Evolutionary conservation across 2,888 invertebrate species (phyloP).

Genomic region (Cosmopolites sordidus): DNA sequence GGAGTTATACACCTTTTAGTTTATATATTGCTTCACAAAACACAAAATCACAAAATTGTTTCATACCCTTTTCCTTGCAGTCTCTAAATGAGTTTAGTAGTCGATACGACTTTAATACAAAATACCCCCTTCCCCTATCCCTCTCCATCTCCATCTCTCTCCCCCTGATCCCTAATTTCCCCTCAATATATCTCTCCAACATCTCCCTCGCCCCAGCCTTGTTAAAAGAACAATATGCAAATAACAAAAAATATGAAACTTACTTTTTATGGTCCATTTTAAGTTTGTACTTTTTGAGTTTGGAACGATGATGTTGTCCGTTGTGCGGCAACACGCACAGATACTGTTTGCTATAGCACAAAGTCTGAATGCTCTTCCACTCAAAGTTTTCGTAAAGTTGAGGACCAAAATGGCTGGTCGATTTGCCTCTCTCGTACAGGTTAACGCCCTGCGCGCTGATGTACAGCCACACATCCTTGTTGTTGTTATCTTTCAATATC

Average conservation of each 20-base stretch:
- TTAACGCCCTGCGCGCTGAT: constrained; percentile 63
- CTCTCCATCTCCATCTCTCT: too few species aligned
- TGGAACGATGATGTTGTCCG: constrained; percentile 53
- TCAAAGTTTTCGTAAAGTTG: constrained; percentile 51
- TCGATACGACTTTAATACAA: too few species aligned
- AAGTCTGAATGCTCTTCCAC: constrained; percentile 72
- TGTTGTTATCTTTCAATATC: constrained; percentile 56
- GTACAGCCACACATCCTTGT: constrained; percentile 60
- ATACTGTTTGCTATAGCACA: constrained; percentile 71
- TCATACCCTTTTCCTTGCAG: too few species aligned
- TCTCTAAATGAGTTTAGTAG: too few species aligned
- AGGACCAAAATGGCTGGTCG: constrained; percentile 44
- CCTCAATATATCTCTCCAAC: too few species aligned
- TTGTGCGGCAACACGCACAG: constrained; percentile 56
- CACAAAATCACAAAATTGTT: too few species aligned
- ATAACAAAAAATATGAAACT: constrained; percentile 35
- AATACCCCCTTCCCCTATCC: too few species aligned
- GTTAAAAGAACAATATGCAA: neutral
- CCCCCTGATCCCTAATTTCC: too few species aligned
- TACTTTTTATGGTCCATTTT: constrained; percentile 71
- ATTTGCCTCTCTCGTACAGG: constrained; percentile 54
- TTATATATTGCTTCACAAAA: too few species aligned
- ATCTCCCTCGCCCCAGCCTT: too few species aligned
- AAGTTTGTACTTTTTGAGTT: constrained; percentile 64
- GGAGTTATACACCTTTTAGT: too few species aligned